Evolutionary conservation across 2,797 vertebrate genomes (phyloP).

Genomic region (Antennarius maculatus): DNA sequence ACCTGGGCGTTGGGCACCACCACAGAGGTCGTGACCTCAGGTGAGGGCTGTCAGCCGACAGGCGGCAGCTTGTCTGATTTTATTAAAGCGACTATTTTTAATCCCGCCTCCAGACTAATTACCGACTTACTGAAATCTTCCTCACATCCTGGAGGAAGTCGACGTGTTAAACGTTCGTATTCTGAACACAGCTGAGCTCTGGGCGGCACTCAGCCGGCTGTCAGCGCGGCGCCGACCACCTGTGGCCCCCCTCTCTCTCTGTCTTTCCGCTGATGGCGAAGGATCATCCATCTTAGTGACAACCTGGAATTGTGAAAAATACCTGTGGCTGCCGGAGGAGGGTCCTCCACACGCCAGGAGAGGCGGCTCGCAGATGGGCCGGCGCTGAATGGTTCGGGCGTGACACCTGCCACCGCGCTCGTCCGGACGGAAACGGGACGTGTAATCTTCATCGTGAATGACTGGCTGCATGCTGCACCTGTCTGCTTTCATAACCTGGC

Average conservation of each 20-base stretch:
- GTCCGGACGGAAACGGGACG: constrained; percentile 39
- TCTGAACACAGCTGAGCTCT: constrained; percentile 37
- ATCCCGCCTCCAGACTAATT: not conserved
- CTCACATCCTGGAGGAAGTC: constrained; percentile 11
- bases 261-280: constrained; percentile 43
- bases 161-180: constrained; percentile 20
- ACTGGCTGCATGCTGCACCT: constrained; percentile 56
- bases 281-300: constrained; percentile 72
- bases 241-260: constrained; percentile 55
- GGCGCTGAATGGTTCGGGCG: constrained; percentile 24
- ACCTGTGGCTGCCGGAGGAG: constrained; percentile 49
- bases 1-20: too few species aligned
- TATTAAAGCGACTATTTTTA: too few species aligned
- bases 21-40: too few species aligned
- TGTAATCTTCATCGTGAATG: constrained; percentile 46
- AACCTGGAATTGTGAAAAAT: constrained; percentile 72
- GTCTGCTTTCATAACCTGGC: constrained; percentile 39
- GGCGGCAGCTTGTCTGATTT: too few species aligned
- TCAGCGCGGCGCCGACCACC: constrained; percentile 50
- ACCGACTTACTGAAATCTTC: constrained; percentile 4
- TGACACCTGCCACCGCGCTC: constrained; percentile 51
- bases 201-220: constrained; percentile 38
- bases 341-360: constrained; percentile 39
- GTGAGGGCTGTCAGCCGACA: too few species aligned
- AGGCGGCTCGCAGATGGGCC: constrained; percentile 49